A percentile compares a stretch with the other conserved stretches of the same genome.
Conservation (phyloP, 2,113 vertebrate genomes). For the Catharus bicknelli region DNA sequence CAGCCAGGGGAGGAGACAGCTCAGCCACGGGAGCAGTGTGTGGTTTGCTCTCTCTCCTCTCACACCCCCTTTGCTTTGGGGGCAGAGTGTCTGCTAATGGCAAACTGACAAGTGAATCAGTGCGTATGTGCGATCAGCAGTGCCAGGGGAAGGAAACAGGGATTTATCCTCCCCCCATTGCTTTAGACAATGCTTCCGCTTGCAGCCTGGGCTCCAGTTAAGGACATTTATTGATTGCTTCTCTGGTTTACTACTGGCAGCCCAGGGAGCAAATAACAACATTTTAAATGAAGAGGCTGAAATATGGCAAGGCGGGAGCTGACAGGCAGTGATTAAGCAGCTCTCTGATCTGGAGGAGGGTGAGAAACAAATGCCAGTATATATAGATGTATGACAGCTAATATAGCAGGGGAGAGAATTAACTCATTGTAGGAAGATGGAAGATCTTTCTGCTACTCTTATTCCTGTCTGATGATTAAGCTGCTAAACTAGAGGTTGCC, state of each 20-base stretch:
- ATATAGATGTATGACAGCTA: not conserved
- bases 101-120: conserved; percentile 41
- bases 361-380: conserved; percentile 36
- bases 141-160: not conserved
- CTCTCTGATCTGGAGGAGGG: conserved; percentile 40
- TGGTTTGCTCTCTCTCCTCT: not conserved
- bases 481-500: conserved; percentile 6
- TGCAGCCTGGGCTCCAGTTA: conserved; percentile 3
- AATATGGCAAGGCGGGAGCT: conserved; percentile 22
- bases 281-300: conserved; percentile 41
- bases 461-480: conserved; percentile 12
- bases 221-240: conserved; percentile 39
- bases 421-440: conserved; percentile 28
- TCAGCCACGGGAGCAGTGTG: rapidly evolving
- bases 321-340: conserved; percentile 53
- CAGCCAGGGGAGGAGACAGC: not conserved
- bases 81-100: not conserved
- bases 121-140: not conserved
- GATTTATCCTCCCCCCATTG: conserved; percentile 1
- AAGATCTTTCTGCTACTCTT: not conserved
- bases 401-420: conserved; percentile 26
- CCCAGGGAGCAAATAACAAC: conserved; percentile 39
- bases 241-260: conserved; percentile 36
- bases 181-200: conserved; percentile 42
- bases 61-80: not conserved